phyloP scores from a whole-genome alignment of 1,140 invertebrate genomes.

The Papilio machaon region DNA sequence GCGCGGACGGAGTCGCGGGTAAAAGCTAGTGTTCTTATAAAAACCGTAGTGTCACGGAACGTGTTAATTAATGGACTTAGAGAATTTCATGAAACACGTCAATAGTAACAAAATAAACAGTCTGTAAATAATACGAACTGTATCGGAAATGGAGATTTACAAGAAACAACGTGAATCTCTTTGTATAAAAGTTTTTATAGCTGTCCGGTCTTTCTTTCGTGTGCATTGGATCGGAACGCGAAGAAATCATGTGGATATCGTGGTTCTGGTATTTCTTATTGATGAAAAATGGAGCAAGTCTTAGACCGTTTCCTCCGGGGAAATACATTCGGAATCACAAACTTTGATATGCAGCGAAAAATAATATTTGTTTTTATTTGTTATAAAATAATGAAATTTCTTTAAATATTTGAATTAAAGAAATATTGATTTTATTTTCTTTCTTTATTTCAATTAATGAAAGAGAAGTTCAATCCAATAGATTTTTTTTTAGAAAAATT shows the following conservation, averaged over 20 bases:
- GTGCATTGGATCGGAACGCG: not conserved
- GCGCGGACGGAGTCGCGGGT: too few species aligned
- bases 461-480: too few species aligned
- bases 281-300: slow-evolving; percentile 1
- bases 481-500: too few species aligned
- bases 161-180: not conserved
- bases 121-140: too few species aligned
- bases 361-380: not conserved
- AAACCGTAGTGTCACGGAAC: not conserved
- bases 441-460: too few species aligned
- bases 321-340: not conserved
- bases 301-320: not conserved
- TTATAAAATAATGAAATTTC: not conserved
- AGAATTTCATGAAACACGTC: not conserved
- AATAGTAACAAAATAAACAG: too few species aligned
- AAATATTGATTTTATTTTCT: too few species aligned
- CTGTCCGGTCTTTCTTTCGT: not conserved
- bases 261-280: not conserved
- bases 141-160: too few species aligned
- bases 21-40: not conserved
- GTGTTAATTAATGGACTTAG: not conserved
- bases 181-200: not conserved
- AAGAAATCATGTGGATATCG: slow-evolving; percentile 16
- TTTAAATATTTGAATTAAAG: not conserved
- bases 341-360: not conserved